Evolutionary conservation across 2,888 invertebrate species (phyloP).

Genomic region (Luperina testacea): DNA sequence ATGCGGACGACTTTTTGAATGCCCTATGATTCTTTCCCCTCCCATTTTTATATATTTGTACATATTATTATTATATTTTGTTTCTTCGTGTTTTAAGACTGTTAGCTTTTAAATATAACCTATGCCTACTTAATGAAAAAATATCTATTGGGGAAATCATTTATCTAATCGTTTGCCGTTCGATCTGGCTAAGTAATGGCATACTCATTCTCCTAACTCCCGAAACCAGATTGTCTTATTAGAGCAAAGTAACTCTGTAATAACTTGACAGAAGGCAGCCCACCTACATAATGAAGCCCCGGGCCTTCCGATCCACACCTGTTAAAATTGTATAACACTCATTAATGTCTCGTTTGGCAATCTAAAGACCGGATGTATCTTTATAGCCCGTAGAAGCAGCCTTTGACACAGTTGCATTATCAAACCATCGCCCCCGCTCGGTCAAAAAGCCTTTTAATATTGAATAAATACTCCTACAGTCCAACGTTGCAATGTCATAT

Average conservation of each 20-base stretch:
- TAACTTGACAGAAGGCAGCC: constrained; percentile 32
- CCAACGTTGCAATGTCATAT: constrained; percentile 76
- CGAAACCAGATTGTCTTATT: constrained; percentile 19
- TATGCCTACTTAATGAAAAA: neutral
- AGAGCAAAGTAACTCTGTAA: constrained; percentile 28
- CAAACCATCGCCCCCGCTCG: constrained; percentile 80
- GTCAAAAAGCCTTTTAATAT: constrained; percentile 80
- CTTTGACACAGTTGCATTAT: constrained; percentile 83
- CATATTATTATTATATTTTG: neutral
- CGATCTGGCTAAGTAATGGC: neutral
- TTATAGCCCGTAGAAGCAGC: constrained; percentile 72
- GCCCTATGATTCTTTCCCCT: no score
- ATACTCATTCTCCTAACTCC: neutral
- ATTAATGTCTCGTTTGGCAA: constrained; percentile 75
- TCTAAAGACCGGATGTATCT: constrained; percentile 77
- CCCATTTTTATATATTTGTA: no score
- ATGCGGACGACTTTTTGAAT: no score
- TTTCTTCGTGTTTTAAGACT: neutral
- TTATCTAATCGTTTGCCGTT: neutral
- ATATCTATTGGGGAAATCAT: neutral
- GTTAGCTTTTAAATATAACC: neutral
- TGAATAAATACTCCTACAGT: constrained; percentile 84
- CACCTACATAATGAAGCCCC: constrained; percentile 47
- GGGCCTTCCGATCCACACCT: constrained; percentile 64
- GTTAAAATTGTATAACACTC: constrained; percentile 68